Base-by-base conservation (phyloP, 2,113 vertebrate species). In the Oceanites oceanicus region DNA sequence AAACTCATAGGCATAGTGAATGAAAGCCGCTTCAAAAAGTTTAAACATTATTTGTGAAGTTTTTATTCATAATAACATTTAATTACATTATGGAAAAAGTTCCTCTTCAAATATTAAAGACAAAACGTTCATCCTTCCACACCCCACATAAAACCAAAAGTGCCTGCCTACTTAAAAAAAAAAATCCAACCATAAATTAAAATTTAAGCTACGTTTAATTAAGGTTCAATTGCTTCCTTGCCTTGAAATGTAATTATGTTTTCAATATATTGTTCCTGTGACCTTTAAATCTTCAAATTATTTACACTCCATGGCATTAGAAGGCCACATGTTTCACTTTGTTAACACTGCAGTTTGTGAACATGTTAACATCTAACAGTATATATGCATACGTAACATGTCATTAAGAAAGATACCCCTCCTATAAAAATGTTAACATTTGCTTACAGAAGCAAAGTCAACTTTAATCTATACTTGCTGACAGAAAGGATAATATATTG, bases 401-500 rank as follows among this genome's bases (percentile, higher is more conserved):
- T 91, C 53, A 93, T 86, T 95, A 81, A 61, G 82, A 88, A 93
- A 81, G 50, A 92, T 40, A 89, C 34, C 4, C 29, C 29, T 92
- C 47, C 58, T 40, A 79, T 47, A 74, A 90, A 55, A 92, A 74
- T 53, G 25, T 71, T 82, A 90, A 56, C 63, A 80, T 84, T 67
- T 63, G 25, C 55, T 91, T 91, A 94, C 26, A 91, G 50, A 95
- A 76, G 82, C 83, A 67, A 80, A 93, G 34, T 90, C 90, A 93
- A 50, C 34, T 88, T 94, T 77, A 88, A 94, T 91, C 88, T 97
- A 18, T 18, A 78, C 66, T 94, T 95, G 86, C 49, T 90, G 80
- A 97, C 84, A 96, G 94, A 93, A 91, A 94, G 49, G 38, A 74
- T 93, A 96, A 95, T 72, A 67, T 38, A 92, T 52, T 68, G 67